A percentile compares a stretch with the other conserved stretches of the same genome.
Conservation (phyloP, 2,797 vertebrate genomes). For the Tenualosa thibaudeaui region DNA sequence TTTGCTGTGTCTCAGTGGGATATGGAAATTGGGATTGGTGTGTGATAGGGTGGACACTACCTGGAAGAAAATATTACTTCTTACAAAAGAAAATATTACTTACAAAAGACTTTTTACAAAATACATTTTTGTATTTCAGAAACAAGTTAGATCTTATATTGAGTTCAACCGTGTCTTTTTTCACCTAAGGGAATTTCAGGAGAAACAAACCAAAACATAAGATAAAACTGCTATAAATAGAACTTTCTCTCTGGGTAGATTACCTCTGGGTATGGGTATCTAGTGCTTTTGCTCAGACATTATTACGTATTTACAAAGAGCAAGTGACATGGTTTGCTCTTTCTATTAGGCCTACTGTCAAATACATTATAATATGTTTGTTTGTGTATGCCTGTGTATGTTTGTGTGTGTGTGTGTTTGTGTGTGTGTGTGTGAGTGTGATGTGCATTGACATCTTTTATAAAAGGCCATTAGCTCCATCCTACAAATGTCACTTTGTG, state of each 20-base stretch:
- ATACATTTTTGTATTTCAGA: too few relatives aligned
- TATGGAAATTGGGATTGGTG: not conserved
- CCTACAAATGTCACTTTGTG: not conserved
- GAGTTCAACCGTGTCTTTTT: too few relatives aligned
- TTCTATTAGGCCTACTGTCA: not conserved
- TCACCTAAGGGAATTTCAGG: too few relatives aligned
- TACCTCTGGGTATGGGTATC: not conserved
- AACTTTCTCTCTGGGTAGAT: too few relatives aligned
- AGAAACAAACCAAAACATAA: too few relatives aligned
- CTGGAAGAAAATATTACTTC: too few relatives aligned
- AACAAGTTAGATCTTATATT: too few relatives aligned
- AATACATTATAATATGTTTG: not conserved
- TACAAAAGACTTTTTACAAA: too few relatives aligned
- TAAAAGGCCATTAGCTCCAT: not conserved
- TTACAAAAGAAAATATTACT: too few relatives aligned
- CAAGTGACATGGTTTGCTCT: not conserved
- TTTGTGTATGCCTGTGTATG: conserved; percentile 1
- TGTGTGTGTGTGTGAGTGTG: not conserved
- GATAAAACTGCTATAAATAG: too few relatives aligned
- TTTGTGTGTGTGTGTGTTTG: conserved; percentile 17
- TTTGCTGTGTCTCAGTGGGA: too few relatives aligned
- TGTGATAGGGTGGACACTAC: not conserved
- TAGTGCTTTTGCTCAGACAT: not conserved
- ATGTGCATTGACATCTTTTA: not conserved
- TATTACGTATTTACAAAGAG: not conserved